Evolutionary conservation across 2,113 vertebrate genomes (phyloP).

Genomic region (Rhinogobius similis): DNA sequence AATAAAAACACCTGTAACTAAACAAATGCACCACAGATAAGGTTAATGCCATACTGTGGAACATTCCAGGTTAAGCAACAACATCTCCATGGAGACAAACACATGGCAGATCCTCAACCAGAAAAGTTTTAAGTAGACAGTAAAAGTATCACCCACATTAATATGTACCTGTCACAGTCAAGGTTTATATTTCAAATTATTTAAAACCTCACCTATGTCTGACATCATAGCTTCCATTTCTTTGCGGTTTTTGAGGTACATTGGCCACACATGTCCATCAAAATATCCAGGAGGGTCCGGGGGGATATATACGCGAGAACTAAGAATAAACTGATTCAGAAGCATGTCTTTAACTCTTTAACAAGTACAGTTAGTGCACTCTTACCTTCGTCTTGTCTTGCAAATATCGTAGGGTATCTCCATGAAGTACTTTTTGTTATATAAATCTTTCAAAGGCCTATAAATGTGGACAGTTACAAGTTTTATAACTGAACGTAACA

Average conservation of each 20-base stretch:
- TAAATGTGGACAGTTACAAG: conserved; percentile 19
- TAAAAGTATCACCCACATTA: too few species aligned
- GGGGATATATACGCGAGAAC: conserved; percentile 85
- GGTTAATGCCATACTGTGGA: too few species aligned
- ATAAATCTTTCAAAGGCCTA: conserved; percentile 85
- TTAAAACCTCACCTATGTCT: conserved; percentile 74
- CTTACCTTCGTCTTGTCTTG: conserved; percentile 86
- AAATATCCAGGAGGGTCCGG: conserved; percentile 91
- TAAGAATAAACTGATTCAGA: conserved; percentile 50
- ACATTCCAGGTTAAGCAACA: too few species aligned
- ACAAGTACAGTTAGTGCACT: neutral
- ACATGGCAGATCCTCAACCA: too few species aligned
- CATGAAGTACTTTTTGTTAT: conserved; percentile 88
- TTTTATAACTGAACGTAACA: neutral
- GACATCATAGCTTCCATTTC: conserved; percentile 77
- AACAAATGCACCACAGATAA: too few species aligned
- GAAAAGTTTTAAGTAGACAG: too few species aligned
- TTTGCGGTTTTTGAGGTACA: conserved; percentile 87
- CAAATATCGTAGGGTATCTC: conserved; percentile 90
- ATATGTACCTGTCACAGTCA: neutral
- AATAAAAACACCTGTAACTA: too few species aligned
- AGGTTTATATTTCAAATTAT: neutral
- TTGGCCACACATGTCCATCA: conserved; percentile 92
- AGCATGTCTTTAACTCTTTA: neutral
- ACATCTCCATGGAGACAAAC: too few species aligned